Evolutionary conservation across 2,888 invertebrate species (phyloP), one percentile per base, ranked within the genome.

Genomic region (Dioctria rufipes): DNA sequence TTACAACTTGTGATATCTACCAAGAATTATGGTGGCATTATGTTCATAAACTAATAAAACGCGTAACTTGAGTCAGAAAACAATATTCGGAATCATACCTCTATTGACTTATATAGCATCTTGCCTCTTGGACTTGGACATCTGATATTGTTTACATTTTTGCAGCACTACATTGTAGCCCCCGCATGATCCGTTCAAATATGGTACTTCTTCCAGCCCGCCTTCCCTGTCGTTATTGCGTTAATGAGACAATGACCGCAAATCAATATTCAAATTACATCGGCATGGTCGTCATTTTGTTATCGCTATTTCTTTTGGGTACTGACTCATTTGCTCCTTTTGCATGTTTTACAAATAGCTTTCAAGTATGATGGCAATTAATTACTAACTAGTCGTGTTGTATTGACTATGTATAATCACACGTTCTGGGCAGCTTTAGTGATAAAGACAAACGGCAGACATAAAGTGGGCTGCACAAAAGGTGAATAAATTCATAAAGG

Each of bases 181-280:
- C 54, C 54, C 54, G 54, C 54, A 2, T 25, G n/a, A 54, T 54
- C 54, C 54, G 54, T 9, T 9, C 25, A 25, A 25, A 25, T 25
- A 25, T 25, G 25, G 25, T 25, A 25, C 25, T 25, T 25, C 25
- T 25, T 25, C 25, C 25, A 25, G 25, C 25, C 0, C 25, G 25
- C 25, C 25, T n/a, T 0, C 54, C 6, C 39, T 51, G 40, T n/a
- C 51, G 58, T n/a, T 42, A n/a, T 42, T 5, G 66, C 60, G 73
- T 58, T 73, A 73, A 73, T 73, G 73, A 73, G 58, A 42, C 73
- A 73, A 73, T 60, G 73, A 73, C 73, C 73, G 73, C 73, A 42
- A 58, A 73, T 73, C 73, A 58, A 73, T 73, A 73, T 73, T 73
- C 73, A 73, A 73, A 73, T 73, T 73, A 73, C 73, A 73, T 51